A percentile compares a stretch with the other conserved stretches of the same genome.
Evolutionary conservation across 2,113 vertebrate species (phyloP).

Genomic region (Bambusicola thoracicus): DNA sequence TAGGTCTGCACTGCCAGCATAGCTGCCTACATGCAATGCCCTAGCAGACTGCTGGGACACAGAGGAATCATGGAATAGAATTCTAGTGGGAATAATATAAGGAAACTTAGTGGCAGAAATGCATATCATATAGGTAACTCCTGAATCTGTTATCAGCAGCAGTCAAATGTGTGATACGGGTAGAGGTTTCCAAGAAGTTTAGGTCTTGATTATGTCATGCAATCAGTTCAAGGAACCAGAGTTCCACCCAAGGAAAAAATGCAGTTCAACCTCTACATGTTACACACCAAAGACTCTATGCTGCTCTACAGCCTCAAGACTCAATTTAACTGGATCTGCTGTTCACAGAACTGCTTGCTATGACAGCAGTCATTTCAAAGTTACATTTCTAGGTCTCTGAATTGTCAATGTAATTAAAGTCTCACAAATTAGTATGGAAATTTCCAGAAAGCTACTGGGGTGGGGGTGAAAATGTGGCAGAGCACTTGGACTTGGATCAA

Average conservation of each 20-base stretch:
- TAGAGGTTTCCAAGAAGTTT: not conserved
- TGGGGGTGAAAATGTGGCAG: not conserved
- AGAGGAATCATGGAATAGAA: not conserved
- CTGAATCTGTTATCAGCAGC: not conserved
- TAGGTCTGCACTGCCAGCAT: not conserved
- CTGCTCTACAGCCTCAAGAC: not conserved
- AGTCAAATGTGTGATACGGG: not conserved
- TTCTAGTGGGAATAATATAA: not conserved
- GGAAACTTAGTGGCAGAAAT: not conserved
- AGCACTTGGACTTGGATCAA: not conserved
- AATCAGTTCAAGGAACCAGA: not conserved
- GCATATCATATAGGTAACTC: not conserved
- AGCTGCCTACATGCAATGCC: not conserved
- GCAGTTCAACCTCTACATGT: not conserved
- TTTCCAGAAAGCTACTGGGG: not conserved
- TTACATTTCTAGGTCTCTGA: conserved; percentile 6
- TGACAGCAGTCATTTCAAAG: conserved; percentile 1
- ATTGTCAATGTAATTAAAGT: conserved; percentile 27
- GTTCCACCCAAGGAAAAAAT: not conserved
- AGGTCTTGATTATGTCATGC: not conserved
- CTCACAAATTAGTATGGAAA: not conserved
- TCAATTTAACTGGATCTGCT: not conserved
- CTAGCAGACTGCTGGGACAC: not conserved
- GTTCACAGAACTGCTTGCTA: not conserved
- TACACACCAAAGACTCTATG: not conserved